These are phyloP conservation scores for Hirundichthys speculiger DNA, from an alignment of 2,113 vertebrate genomes.

Conservation along the genomic window DNA sequence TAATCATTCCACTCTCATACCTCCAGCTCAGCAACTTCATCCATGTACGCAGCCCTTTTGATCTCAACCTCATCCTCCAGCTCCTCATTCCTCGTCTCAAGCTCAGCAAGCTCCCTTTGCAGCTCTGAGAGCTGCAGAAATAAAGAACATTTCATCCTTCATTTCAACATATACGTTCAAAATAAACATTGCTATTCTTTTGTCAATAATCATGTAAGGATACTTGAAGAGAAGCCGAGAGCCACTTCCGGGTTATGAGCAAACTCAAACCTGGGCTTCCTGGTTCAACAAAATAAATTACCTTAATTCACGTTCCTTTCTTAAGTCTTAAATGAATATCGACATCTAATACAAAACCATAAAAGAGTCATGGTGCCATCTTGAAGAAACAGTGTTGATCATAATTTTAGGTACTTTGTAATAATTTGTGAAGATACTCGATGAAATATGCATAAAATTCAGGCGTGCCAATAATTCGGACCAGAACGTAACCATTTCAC, in stretches of 20 bases:
- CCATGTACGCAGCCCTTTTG: constrained; percentile 55
- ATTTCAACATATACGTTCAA: neutral
- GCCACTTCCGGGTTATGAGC: too few species aligned
- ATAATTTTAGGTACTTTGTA: too few species aligned
- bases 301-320: neutral
- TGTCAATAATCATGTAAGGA: neutral
- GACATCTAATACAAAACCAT: too few species aligned
- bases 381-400: too few species aligned
- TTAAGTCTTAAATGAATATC: neutral
- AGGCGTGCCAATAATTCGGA: neutral
- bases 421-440: too few species aligned
- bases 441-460: neutral
- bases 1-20: constrained; percentile 58
- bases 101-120: constrained; percentile 68
- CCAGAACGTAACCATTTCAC: neutral
- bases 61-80: constrained; percentile 72
- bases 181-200: neutral
- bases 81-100: constrained; percentile 61
- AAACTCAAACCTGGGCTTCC: too few species aligned
- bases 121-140: constrained; percentile 69
- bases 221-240: neutral
- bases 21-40: constrained; percentile 74
- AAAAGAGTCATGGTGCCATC: too few species aligned
- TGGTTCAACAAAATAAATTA: neutral
- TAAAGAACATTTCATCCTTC: constrained; percentile 2